These are phyloP conservation scores for Crocodylus rhombifer DNA, from an alignment of 2,797 vertebrate species.

Conservation along the genomic window DNA sequence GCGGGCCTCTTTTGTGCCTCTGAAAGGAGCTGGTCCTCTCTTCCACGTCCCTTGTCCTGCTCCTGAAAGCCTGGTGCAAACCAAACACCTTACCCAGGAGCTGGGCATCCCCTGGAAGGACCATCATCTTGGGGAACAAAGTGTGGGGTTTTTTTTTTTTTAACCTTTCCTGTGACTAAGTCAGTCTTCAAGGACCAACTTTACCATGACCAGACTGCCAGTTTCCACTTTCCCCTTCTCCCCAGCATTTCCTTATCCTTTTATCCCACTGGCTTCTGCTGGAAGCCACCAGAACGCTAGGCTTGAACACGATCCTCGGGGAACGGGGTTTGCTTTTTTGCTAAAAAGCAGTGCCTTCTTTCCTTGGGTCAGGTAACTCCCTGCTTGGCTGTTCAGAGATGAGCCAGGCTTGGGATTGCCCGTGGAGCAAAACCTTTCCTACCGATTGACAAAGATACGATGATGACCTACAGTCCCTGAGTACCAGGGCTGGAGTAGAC, in stretches of 20 bases:
- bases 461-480: slow-evolving; percentile 28
- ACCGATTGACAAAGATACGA: background rate
- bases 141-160: background rate
- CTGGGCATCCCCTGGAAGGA: background rate
- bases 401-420: background rate
- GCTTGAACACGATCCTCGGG: background rate
- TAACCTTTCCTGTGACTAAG: rapidly evolving
- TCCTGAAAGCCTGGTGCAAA: background rate
- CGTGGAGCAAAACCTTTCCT: too few species aligned
- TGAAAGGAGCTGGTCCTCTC: background rate
- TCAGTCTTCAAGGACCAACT: background rate
- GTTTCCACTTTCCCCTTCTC: rapidly evolving
- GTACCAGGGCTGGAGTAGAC: slow-evolving; percentile 48
- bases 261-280: background rate
- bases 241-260: background rate
- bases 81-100: background rate
- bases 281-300: background rate
- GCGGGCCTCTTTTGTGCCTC: background rate
- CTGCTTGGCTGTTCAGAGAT: background rate
- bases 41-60: background rate
- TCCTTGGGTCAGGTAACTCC: background rate
- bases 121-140: background rate
- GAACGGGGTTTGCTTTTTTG: background rate
- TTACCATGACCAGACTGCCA: background rate
- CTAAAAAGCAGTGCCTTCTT: background rate